Conservation (phyloP, 2,797 vertebrate genomes). For the Malurus splendens region DNA sequence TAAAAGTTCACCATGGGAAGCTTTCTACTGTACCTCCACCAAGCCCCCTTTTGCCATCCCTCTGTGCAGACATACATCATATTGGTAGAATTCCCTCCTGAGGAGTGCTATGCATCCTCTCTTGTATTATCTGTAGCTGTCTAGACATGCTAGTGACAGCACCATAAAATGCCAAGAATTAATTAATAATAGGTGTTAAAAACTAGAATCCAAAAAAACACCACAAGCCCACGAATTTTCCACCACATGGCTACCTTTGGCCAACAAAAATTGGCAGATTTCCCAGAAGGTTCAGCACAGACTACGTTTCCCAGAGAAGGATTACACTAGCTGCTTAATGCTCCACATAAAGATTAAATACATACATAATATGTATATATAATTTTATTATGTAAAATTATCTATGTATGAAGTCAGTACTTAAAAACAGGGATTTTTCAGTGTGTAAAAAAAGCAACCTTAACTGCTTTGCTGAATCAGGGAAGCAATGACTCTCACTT, state of each 20-base stretch:
- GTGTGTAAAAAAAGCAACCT: neutral
- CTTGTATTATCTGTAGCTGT: neutral
- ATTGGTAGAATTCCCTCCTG: neutral
- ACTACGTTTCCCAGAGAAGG: neutral
- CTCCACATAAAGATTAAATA: neutral
- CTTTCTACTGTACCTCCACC: neutral
- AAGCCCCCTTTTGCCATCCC: neutral
- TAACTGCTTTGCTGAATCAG: neutral
- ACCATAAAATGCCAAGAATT: neutral
- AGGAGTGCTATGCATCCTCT: neutral
- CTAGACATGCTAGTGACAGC: neutral
- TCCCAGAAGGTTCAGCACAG: neutral
- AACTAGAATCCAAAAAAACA: neutral
- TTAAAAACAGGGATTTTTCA: neutral
- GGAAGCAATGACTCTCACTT: neutral
- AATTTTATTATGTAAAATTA: neutral
- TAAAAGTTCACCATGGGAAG: neutral
- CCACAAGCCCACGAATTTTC: neutral
- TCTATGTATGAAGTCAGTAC: neutral
- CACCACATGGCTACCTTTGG: neutral
- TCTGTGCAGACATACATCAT: neutral
- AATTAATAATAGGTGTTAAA: neutral
- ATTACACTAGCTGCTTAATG: neutral
- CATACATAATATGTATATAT: neutral
- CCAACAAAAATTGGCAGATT: neutral